Evolutionary conservation across 2,797 vertebrate genomes (phyloP).

Genomic region (Chloroceryle amazona): DNA sequence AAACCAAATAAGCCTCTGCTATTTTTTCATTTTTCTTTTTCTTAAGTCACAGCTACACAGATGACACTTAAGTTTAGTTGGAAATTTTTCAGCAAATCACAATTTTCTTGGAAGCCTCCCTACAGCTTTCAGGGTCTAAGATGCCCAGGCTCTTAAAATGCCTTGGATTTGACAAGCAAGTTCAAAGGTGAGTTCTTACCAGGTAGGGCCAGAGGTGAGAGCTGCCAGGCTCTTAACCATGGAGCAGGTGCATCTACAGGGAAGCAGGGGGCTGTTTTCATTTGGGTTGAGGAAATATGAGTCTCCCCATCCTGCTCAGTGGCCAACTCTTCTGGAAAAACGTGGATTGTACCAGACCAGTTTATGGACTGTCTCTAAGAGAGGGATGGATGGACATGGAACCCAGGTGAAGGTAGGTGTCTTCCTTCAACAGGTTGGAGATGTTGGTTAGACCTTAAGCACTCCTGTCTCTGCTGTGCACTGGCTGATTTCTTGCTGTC

Average conservation of each 20-base stretch:
- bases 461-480: neutral
- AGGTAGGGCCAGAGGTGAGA: neutral
- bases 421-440: neutral
- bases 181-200: neutral
- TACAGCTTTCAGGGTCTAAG: neutral
- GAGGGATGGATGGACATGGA: neutral
- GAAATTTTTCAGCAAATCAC: neutral
- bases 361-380: neutral
- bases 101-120: neutral
- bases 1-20: neutral
- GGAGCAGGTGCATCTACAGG: neutral
- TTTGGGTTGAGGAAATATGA: neutral
- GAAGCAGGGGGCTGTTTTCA: neutral
- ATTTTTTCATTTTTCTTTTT: neutral
- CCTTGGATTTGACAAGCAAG: neutral
- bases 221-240: neutral
- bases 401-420: neutral
- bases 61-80: neutral
- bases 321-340: neutral
- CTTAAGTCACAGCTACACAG: neutral
- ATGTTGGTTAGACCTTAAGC: neutral
- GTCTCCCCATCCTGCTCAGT: rapidly evolving
- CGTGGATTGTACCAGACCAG: neutral
- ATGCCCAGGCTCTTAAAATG: neutral
- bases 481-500: neutral